phyloP scores from a whole-genome alignment of 2,888 invertebrate species.

The Parnassius mnemosyne region DNA sequence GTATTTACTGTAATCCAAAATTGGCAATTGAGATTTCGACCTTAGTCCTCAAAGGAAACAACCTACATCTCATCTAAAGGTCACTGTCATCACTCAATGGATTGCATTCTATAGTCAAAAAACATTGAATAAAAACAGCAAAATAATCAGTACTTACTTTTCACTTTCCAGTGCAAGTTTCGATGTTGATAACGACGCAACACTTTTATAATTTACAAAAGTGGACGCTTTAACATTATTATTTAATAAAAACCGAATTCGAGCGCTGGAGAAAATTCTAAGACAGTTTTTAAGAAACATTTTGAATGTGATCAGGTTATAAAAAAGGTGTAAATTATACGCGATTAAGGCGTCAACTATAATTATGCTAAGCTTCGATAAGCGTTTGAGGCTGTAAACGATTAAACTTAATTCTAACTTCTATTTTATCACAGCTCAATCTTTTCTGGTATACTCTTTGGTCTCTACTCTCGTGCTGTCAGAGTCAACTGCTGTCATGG shows the following conservation, averaged over 20 bases:
- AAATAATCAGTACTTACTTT: slow-evolving; percentile 50
- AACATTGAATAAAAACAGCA: too few relatives aligned
- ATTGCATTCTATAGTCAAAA: too few relatives aligned
- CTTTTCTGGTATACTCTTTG: too few relatives aligned
- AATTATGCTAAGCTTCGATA: slow-evolving; percentile 8
- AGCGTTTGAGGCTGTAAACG: neutral
- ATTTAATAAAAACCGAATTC: slow-evolving; percentile 49
- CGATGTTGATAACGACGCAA: slow-evolving; percentile 61
- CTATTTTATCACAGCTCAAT: neutral
- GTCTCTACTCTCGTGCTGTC: too few relatives aligned
- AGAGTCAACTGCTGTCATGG: too few relatives aligned
- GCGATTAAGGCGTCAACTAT: slow-evolving; percentile 10
- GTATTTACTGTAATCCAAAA: too few relatives aligned
- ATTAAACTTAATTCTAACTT: neutral
- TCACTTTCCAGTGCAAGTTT: slow-evolving; percentile 59
- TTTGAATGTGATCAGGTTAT: slow-evolving; percentile 26
- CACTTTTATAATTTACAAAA: slow-evolving; percentile 52
- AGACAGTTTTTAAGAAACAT: slow-evolving; percentile 59
- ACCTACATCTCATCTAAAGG: too few relatives aligned
- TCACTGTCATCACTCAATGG: too few relatives aligned
- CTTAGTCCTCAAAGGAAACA: too few relatives aligned
- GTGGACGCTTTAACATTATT: slow-evolving; percentile 47
- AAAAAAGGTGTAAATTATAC: slow-evolving; percentile 27
- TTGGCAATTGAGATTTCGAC: too few relatives aligned
- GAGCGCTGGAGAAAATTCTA: slow-evolving; percentile 54